Conservation (phyloP, 2,797 vertebrate genomes). For the Enteromius viviparus region DNA sequence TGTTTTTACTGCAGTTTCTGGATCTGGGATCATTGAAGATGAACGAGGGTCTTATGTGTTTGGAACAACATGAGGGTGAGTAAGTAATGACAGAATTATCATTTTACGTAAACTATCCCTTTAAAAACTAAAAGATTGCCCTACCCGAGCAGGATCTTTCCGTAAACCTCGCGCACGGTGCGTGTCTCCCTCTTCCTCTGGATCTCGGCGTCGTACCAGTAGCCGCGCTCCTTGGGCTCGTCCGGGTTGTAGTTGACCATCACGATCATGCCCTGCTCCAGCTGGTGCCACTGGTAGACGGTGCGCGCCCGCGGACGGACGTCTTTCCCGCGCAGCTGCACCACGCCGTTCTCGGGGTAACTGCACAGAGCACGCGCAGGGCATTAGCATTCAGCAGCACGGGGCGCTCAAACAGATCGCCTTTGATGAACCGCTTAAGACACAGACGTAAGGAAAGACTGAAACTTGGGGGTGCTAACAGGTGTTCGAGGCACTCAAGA, state of each 20-base stretch:
- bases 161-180: slow-evolving; percentile 83
- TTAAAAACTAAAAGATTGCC: slow-evolving; percentile 37
- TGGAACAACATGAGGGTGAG: too few species aligned
- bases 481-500: neutral
- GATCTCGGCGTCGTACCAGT: slow-evolving; percentile 96
- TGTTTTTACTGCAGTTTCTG: too few species aligned
- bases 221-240: slow-evolving; percentile 90
- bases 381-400: neutral
- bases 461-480: neutral
- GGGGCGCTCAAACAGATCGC: neutral
- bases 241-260: slow-evolving; percentile 98
- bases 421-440: slow-evolving; percentile 12
- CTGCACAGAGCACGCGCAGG: slow-evolving; percentile 67
- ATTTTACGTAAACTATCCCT: too few species aligned
- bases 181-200: slow-evolving; percentile 88
- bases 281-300: slow-evolving; percentile 89
- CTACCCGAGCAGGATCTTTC: slow-evolving; percentile 91
- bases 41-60: too few species aligned
- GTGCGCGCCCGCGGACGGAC: slow-evolving; percentile 89
- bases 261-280: slow-evolving; percentile 88
- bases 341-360: slow-evolving; percentile 92
- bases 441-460: slow-evolving; percentile 4
- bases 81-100: too few species aligned
- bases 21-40: too few species aligned
- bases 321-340: slow-evolving; percentile 81